Evolutionary conservation across 1,140 invertebrate genomes (phyloP), one percentile per base, ranked within the genome.

Genomic region (Drosophila parvula): DNA sequence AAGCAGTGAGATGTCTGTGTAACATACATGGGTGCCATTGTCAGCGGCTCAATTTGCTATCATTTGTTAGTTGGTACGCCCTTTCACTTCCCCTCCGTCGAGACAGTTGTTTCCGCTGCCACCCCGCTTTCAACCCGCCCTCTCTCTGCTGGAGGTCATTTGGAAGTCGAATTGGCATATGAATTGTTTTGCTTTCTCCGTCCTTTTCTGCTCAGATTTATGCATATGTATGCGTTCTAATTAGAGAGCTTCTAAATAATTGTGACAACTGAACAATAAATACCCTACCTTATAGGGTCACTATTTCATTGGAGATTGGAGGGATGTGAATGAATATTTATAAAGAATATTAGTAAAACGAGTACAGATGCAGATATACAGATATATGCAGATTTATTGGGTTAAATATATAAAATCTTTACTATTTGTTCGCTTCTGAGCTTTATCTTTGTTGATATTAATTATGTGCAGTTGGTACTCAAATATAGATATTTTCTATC

Each of bases 101-200:
- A 7, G 16, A 51, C 11, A 34, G 7, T n/a, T 30, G 40, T 30
- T 69, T 67, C 61, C 61, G 74, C 16, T n/a, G 18, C 22, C 60
- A 43, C 65, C 65, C 45, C 32, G 2, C 34, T 38, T n/a, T 55
- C 18, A 55, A 18, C 12, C 60, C 59, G 22, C 58, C 41, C 34
- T 5, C 56, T 28, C 47, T 43, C 50, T 44, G 32, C 74, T 81
- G 70, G 69, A 85, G 81, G 82, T 70, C 81, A 64, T 81, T 86
- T 86, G 43, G 53, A 88, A 67, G 81, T 86, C 81, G 62, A 51
- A 65, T 64, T 61, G 43, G n/a, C 43, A 71, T 71, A 70, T 69
- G 40, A 67, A 57, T 57, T 79, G 45, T 63, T 55, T 53, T 73
- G 65, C 41, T 59, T 78, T 78, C 40, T 57, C 50, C 61, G 36